Conservation (phyloP, 2,797 vertebrate genomes). For the Dromococcyx pavoninus region DNA sequence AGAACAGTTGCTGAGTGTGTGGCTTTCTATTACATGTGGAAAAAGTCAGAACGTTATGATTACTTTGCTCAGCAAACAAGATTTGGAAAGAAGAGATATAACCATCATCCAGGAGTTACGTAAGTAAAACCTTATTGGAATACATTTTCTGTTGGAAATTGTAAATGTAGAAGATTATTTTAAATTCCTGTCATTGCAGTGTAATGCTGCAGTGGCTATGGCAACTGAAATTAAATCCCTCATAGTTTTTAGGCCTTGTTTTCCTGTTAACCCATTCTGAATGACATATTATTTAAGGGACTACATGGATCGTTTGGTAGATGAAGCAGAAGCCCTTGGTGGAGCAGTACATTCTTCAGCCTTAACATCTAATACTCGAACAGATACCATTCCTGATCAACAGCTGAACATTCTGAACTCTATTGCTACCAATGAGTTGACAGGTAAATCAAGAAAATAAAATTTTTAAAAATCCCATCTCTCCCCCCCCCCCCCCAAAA, state of each 20-base stretch:
- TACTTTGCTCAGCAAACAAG: conserved; percentile 96
- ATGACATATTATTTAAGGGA: conserved; percentile 77
- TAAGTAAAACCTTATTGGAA: conserved; percentile 76
- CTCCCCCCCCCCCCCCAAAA: too few species aligned
- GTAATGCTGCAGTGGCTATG: background rate
- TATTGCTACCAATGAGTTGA: conserved; percentile 95
- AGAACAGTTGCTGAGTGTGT: conserved; percentile 96
- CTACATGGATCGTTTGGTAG: conserved; percentile 96
- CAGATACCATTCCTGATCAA: conserved; percentile 88
- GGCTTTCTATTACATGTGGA: conserved; percentile 99
- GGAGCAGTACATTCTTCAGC: conserved; percentile 87
- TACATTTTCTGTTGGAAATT: background rate
- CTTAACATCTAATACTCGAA: conserved; percentile 84
- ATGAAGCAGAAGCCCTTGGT: conserved; percentile 92
- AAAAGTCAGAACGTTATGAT: conserved; percentile 97
- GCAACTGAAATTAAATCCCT: background rate
- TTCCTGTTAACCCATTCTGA: background rate
- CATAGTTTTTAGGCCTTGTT: background rate
- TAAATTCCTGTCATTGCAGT: background rate
- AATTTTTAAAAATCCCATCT: too few species aligned
- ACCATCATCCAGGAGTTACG: conserved; percentile 97
- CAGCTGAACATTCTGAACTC: conserved; percentile 93
- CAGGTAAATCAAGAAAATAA: conserved; percentile 78
- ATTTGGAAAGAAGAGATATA: conserved; percentile 97
- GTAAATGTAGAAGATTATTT: background rate